phyloP scores from a whole-genome alignment of 2,888 invertebrate genomes.

The Ochlodes sylvanus region DNA sequence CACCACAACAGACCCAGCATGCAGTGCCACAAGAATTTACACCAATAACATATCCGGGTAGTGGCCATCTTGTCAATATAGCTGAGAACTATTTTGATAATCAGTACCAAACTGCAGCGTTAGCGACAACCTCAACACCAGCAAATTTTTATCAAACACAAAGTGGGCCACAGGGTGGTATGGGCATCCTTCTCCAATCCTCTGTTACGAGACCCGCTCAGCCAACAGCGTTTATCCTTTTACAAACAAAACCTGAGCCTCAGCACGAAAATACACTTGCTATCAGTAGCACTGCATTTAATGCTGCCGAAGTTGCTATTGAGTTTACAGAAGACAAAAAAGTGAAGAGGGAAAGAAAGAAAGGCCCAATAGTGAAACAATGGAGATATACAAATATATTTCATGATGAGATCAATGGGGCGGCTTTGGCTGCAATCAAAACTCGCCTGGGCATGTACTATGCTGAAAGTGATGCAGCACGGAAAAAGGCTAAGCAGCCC shows the following conservation, averaged over 20 bases:
- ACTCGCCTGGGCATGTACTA: slow-evolving; percentile 81
- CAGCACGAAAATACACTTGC: slow-evolving; percentile 63
- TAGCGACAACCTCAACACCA: slow-evolving; percentile 62
- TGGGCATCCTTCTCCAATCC: slow-evolving; percentile 76
- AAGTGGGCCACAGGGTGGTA: slow-evolving; percentile 67
- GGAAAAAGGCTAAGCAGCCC: slow-evolving; percentile 77
- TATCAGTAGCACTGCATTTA: slow-evolving; percentile 60
- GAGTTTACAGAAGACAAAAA: slow-evolving; percentile 58
- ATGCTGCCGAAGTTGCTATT: slow-evolving; percentile 47
- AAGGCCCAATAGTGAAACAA: slow-evolving; percentile 80
- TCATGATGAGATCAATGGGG: slow-evolving; percentile 83
- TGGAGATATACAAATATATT: slow-evolving; percentile 85
- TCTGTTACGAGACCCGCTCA: slow-evolving; percentile 67
- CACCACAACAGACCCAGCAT: slow-evolving; percentile 50
- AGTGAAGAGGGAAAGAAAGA: slow-evolving; percentile 73
- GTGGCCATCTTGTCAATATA: slow-evolving; percentile 77
- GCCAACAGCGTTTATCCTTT: slow-evolving; percentile 73
- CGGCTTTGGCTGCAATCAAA: slow-evolving; percentile 81
- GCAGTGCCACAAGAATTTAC: slow-evolving; percentile 65
- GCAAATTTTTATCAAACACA: slow-evolving; percentile 78
- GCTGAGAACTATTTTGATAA: slow-evolving; percentile 82
- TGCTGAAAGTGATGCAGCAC: slow-evolving; percentile 79
- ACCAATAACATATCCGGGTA: slow-evolving; percentile 74
- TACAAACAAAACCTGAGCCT: slow-evolving; percentile 75
- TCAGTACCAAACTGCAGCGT: slow-evolving; percentile 70